Evolutionary conservation across 2,888 invertebrate genomes (phyloP).

Genomic region (Rhamphomyia laevipes): DNA sequence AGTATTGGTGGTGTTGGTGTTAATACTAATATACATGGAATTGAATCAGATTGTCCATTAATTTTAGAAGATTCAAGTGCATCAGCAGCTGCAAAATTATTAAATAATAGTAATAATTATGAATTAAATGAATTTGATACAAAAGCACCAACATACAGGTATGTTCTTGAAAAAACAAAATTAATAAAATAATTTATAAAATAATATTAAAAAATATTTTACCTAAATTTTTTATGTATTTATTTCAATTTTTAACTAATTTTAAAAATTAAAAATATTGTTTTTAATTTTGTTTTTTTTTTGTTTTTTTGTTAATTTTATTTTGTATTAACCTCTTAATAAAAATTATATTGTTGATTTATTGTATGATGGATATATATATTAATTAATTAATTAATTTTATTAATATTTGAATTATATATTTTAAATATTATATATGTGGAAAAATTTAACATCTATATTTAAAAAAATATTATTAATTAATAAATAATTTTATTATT

Average conservation of each 20-base stretch:
- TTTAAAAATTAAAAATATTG: background rate
- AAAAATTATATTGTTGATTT: too few species aligned
- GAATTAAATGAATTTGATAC: conserved; percentile 61
- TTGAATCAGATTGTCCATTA: conserved; percentile 48
- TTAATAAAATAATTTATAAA: background rate
- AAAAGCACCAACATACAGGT: conserved; percentile 21
- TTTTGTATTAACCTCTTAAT: too few species aligned
- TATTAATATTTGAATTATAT: too few species aligned
- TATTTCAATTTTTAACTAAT: background rate
- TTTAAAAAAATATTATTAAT: background rate
- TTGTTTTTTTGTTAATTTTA: too few species aligned
- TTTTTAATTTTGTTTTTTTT: too few species aligned
- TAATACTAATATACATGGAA: conserved; percentile 31
- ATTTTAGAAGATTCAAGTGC: conserved; percentile 38
- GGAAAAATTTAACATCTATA: too few species aligned
- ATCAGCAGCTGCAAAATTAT: conserved; percentile 43
- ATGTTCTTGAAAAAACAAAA: conserved; percentile 1
- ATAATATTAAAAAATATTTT: background rate
- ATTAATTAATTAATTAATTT: too few species aligned
- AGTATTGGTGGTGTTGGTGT: background rate
- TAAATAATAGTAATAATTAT: conserved; percentile 66
- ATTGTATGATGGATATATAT: too few species aligned
- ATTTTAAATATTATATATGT: too few species aligned
- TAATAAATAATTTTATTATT: background rate
- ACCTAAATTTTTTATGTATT: background rate